These are phyloP conservation scores for Drosophila acutilabella DNA, from an alignment of 2,888 invertebrate species.

Conservation along the genomic window DNA sequence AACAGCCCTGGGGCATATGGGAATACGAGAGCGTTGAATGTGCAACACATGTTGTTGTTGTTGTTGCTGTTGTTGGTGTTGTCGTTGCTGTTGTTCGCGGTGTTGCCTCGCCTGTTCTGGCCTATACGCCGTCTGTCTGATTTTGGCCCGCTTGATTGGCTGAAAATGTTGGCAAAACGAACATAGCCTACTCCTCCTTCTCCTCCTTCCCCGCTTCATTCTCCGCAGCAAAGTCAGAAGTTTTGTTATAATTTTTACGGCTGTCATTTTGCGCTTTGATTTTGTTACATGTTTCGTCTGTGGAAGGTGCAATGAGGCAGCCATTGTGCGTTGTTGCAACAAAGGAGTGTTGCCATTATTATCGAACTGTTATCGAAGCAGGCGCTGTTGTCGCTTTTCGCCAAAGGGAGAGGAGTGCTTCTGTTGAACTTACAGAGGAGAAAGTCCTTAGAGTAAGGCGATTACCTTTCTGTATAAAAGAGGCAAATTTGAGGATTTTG, in stretches of 20 bases:
- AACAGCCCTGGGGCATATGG: slow-evolving; percentile 61
- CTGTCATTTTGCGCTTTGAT: slow-evolving; percentile 75
- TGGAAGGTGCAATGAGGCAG: slow-evolving; percentile 25
- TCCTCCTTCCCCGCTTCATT: neutral
- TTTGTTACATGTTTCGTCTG: slow-evolving; percentile 36
- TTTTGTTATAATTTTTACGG: slow-evolving; percentile 76
- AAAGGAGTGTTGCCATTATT: slow-evolving; percentile 51
- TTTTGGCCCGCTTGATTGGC: slow-evolving; percentile 75
- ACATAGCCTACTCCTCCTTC: slow-evolving; percentile 16
- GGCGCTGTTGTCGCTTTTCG: neutral
- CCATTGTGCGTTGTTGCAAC: slow-evolving; percentile 38
- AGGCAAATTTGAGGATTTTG: too few species aligned
- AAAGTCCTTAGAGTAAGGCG: too few species aligned
- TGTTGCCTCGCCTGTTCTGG: slow-evolving; percentile 46
- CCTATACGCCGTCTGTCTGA: slow-evolving; percentile 48
- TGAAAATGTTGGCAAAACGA: slow-evolving; percentile 69
- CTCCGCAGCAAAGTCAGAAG: slow-evolving; percentile 42
- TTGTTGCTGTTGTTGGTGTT: slow-evolving; percentile 51
- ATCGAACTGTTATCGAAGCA: slow-evolving; percentile 34
- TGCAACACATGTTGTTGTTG: slow-evolving; percentile 78
- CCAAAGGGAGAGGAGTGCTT: neutral
- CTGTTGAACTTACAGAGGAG: too few species aligned
- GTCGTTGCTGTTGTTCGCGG: slow-evolving; percentile 53
- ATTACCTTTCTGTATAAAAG: too few species aligned
- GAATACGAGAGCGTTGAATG: slow-evolving; percentile 64